Evolutionary conservation across 1,140 invertebrate genomes (phyloP).

Genomic region (Cotesia chilonis): DNA sequence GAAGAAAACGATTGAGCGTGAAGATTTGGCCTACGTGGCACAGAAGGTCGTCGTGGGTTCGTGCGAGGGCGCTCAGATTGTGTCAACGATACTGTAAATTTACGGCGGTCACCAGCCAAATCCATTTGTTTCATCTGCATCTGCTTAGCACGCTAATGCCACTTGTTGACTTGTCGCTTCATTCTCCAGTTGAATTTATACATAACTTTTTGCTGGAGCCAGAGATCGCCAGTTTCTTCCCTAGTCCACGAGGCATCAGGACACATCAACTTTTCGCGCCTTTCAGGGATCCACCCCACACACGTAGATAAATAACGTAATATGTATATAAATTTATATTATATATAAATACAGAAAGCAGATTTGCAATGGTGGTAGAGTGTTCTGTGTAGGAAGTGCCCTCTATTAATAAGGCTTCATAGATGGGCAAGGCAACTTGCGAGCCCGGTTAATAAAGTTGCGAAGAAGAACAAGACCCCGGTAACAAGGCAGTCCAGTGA

Average conservation of each 20-base stretch:
- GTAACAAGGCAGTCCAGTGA: slow-evolving; percentile 44
- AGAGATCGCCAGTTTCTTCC: too few species aligned
- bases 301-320: too few species aligned
- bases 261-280: not conserved
- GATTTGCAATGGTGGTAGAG: not conserved
- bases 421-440: slow-evolving; percentile 24
- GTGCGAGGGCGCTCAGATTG: slow-evolving; percentile 60
- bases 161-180: slow-evolving; percentile 16
- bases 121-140: slow-evolving; percentile 65
- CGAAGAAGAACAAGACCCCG: slow-evolving; percentile 36
- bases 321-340: too few species aligned
- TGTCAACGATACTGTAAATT: slow-evolving; percentile 61
- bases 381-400: slow-evolving; percentile 17
- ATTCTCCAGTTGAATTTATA: not conserved
- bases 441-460: slow-evolving; percentile 48
- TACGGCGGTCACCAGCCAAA: slow-evolving; percentile 60
- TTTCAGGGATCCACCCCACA: too few species aligned
- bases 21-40: slow-evolving; percentile 18
- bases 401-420: slow-evolving; percentile 26
- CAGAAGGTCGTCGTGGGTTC: slow-evolving; percentile 48
- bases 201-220: too few species aligned
- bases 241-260: not conserved
- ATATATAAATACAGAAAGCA: not conserved
- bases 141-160: slow-evolving; percentile 61
- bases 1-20: slow-evolving; percentile 19